Evolutionary conservation across 2,113 vertebrate genomes (phyloP), one percentile per base, ranked within the genome.

Genomic region (Xiphophorus hellerii): DNA sequence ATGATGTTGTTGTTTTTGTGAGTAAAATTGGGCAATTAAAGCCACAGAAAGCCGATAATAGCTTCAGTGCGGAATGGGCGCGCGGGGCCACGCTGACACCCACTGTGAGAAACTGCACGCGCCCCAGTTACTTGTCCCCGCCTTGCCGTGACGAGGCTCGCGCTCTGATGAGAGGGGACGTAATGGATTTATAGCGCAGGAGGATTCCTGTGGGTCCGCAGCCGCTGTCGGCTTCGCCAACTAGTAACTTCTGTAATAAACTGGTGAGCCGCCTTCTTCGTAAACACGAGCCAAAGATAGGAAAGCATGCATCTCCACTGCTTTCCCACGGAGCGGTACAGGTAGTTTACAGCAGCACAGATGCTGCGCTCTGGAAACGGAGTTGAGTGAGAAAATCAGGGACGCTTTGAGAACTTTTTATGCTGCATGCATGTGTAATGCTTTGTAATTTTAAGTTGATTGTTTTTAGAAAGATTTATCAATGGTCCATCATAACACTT

Each of bases 141-240:
- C 83, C 78, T 78, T 25, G 62, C 78, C 70, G 85, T 89, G 74
- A 86, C 68, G 84, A 91, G 89, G 83, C 90, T 87, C 80, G 65
- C 14, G 78, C 88, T 76, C 86, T 93, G 93, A 94, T 92, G 92
- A 95, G 92, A 83, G 83, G 92, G 51, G 92, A 82, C 94, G 93
- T 90, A 93, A 91, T 85, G 90, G 92, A 90, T 94, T 94, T 93
- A 93, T 77, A 86, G 88, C 77, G 33, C 81, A 37, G 85, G 81
- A 85, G 84, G 79, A 85, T 90, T 88, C 88, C 69, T 86, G 90
- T 13, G 74, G 76, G 87, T 91, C 89, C 72, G 74, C 85, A 69
- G 79, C 80, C 80, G 86, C 84, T 25, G 51, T 84, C 81, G 83
- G 87, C 87, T 80, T 60, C 63, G 67, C 75, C 66, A 74, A 71